Base-by-base conservation (phyloP, 2,113 vertebrate genomes). In the Notechis scutatus region DNA sequence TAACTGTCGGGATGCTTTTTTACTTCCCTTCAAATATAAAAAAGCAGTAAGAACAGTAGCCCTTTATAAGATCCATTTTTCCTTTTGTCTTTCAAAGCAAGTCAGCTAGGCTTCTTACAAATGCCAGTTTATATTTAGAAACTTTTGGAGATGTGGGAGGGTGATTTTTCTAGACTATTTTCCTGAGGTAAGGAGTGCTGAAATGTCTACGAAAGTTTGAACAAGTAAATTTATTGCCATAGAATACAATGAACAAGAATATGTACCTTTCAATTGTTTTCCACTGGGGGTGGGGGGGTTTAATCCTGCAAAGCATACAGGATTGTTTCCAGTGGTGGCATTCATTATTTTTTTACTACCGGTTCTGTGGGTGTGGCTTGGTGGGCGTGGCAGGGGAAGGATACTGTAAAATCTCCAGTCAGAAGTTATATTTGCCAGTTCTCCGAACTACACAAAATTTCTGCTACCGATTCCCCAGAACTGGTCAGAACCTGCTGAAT, bases 11-110 rank as follows among this genome's bases (percentile, higher is more conserved):
- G 57, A 24, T 56, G 87, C 6, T 90, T 92, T 59, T 20, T 24
- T 3, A 91, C 54, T 74, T 57, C 92, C 92, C 61, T 92, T 85
- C 56, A n/a, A 69, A 42, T 94, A 89, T 92, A 94, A 94, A 95
- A 47, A 47, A 91, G 59, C 56, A 47, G 54, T 91, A 52, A 34
- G 91, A 57, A 87, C 61, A 92, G 42, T 34, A 42, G 92, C n/a
- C n/a, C n/a, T 55, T 91, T 91, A 24, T 52, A 52, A 50, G 26
- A 47, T 4, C 47, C 34, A 69, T 88, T 47, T 20, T 74, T 15
- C 64, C 39, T 47, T 85, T 42, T 18, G 26, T 6, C 12, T 26
- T 90, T 61, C 47, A 9, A 93, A 91, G 69, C 15, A 93, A 93
- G 85, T 91, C 87, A 91, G 91, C 94, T 26, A 23, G 12, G 34